Evolutionary conservation across 2,113 vertebrate species (phyloP).

Genomic region (Phocoena phocoena): DNA sequence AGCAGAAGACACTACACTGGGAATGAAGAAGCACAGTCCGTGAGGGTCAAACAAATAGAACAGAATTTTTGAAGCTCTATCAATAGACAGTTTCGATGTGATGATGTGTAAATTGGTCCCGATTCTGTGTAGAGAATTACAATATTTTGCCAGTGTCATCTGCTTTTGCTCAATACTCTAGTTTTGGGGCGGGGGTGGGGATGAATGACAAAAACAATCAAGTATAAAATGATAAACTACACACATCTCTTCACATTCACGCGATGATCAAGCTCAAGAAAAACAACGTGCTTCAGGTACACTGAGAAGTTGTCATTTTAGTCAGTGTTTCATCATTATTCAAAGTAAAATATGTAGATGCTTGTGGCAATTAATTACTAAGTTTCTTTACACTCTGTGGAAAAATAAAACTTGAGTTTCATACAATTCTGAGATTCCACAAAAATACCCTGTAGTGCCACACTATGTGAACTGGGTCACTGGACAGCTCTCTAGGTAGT

Average conservation of each 20-base stretch:
- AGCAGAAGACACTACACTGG: slow-evolving; percentile 1
- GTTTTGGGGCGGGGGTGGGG: neutral
- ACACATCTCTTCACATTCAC: neutral
- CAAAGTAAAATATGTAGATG: neutral
- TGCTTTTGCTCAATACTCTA: slow-evolving; percentile 66
- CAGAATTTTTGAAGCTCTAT: slow-evolving; percentile 40
- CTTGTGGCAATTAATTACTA: neutral
- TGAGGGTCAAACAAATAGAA: slow-evolving; percentile 49
- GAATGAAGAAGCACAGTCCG: slow-evolving; percentile 11
- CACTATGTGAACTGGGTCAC: neutral
- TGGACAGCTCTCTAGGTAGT: neutral
- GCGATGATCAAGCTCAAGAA: neutral
- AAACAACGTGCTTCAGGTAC: neutral
- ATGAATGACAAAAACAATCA: neutral
- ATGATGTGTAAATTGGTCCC: slow-evolving; percentile 67
- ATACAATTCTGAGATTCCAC: neutral
- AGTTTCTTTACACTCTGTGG: neutral
- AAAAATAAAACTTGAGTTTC: slow-evolving; percentile 1
- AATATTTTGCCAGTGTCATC: slow-evolving; percentile 59
- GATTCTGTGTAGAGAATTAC: slow-evolving; percentile 40
- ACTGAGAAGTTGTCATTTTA: neutral
- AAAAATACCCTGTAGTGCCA: neutral
- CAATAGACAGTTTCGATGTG: slow-evolving; percentile 58
- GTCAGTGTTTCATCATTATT: neutral
- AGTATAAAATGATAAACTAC: slow-evolving; percentile 8